Evolutionary conservation across 2,797 vertebrate species (phyloP), one percentile per base, ranked within the genome.

Genomic region (Neopelma chrysocephalum): DNA sequence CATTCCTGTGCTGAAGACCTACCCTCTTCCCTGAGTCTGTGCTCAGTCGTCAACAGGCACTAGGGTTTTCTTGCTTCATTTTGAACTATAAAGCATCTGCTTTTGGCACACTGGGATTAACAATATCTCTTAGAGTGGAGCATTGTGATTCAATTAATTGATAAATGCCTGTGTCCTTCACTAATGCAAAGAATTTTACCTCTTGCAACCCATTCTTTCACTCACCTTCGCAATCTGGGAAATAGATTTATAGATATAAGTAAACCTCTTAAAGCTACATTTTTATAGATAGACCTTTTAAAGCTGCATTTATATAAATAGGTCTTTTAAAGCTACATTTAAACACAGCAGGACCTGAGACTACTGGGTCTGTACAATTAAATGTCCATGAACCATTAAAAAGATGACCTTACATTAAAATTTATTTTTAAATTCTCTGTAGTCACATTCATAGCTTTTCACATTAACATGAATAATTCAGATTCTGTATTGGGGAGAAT

Each of bases 391-490:
- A 91, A 82, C 31, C 7, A 8, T 42, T 90, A 50, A 43, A 95
- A 90, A 72, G 13, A 45, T 72, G 54, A 62, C 56, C 29, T 92
- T 62, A 29, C 0, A 0, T 66, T 73, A 58, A 84, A 61, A 82
- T 83, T 45, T 50, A 60, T 86, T 90, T 95, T 72, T 15, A 62
- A 58, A 54, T 82, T 10, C 38, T 69, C 38, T 81, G 0, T 76
- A 79, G 69, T 34, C 43, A 18, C 40, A 58, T 70, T 84, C 45
- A 66, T 38, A 50, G 36, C 34, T 88, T 82, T 90, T 76, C 66
- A 82, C 51, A 68, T 82, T 66, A 87, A 34, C 32, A 34, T n/a
- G 15, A 86, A 76, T 89, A 83, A 89, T 65, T 94, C 58, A 86
- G 38, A 25, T 22, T 76, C 15, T 32, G 25, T 42, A 54, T 14